Base-by-base conservation (phyloP, 1,140 invertebrate species). In the Anoplophora glabripennis region DNA sequence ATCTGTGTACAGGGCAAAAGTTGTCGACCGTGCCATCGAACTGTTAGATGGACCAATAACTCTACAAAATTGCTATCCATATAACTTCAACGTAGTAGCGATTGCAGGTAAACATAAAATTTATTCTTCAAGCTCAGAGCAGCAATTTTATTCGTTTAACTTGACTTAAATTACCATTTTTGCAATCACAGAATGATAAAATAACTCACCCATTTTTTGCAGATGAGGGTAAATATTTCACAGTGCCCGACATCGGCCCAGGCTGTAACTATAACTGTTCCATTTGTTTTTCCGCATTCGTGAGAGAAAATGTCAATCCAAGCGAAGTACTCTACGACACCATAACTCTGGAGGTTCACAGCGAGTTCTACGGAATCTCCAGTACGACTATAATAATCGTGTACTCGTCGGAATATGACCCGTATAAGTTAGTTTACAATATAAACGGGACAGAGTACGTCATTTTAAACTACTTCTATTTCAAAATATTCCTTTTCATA, bases 381-480 rank as follows among this genome's bases (percentile, higher is more conserved):
- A 40, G 44, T 4, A 52, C 37, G 34, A 52, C 53, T 4, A 40
- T 34, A 7, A 36, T 61, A 7, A 12, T 61, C 0, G 33, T 61
- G 18, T 45, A 52, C 18, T 53, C 44, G 21, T 8, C 33, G 7
- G 34, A 45, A 37, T 41, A 34, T 5, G 37, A 57, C 28, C 47
- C 53, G 18, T 57, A 52, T 34, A 51, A 45, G 14, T 45, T 57
- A 37, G 53, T 18, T 17, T 57, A 57, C 17, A 56, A 38, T 18
- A 33, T 57, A 7, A 40, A 52, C 33, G 37, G 36, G 9, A 9
- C 37, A 3, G 54, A 61, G 10, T 61, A 61, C 18, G 57, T 61
- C 21, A 38, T 61, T 28, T 35, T 61, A n/a, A 53, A 61, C 34
- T 57, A 44, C 33, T 57, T 37, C 34, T 61, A 61, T 36, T 61